Percentiles rank a stretch among this genome's conserved stretches.
These are phyloP conservation scores for Protula sp. DNA, from an alignment of 2,888 invertebrate genomes.

Conservation along the genomic window DNA sequence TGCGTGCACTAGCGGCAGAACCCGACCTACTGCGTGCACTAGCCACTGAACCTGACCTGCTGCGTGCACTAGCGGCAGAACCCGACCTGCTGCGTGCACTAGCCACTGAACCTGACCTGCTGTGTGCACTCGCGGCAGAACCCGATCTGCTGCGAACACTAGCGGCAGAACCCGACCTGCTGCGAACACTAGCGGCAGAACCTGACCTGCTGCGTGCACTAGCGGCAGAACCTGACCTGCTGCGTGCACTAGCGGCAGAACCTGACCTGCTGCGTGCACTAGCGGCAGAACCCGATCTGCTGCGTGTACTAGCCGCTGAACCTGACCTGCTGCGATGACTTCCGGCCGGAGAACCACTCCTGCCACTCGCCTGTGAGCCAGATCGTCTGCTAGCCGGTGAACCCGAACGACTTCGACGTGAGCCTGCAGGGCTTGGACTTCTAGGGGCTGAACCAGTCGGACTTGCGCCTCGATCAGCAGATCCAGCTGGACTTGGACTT, in stretches of 20 bases:
- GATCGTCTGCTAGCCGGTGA: too few relatives aligned
- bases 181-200: background rate
- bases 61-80: background rate
- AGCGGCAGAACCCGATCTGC: background rate
- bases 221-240: too few relatives aligned
- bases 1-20: background rate
- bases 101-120: too few relatives aligned
- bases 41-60: background rate
- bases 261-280: background rate
- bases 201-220: background rate
- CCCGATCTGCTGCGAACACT: background rate
- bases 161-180: background rate
- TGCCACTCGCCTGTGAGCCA: background rate
- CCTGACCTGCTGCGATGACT: background rate
- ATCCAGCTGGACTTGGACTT: too few relatives aligned
- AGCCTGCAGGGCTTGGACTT: too few relatives aligned
- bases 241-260: background rate
- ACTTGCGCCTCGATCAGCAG: too few relatives aligned
- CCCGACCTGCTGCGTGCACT: background rate
- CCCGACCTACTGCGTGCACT: background rate
- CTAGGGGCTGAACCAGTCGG: too few relatives aligned
- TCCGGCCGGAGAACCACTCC: background rate
- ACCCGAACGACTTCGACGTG: background rate
- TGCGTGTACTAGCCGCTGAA: background rate
- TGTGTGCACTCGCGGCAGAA: too few relatives aligned